Base-by-base conservation (phyloP, 2,888 invertebrate species). In the Kryphioiulus occultus region DNA sequence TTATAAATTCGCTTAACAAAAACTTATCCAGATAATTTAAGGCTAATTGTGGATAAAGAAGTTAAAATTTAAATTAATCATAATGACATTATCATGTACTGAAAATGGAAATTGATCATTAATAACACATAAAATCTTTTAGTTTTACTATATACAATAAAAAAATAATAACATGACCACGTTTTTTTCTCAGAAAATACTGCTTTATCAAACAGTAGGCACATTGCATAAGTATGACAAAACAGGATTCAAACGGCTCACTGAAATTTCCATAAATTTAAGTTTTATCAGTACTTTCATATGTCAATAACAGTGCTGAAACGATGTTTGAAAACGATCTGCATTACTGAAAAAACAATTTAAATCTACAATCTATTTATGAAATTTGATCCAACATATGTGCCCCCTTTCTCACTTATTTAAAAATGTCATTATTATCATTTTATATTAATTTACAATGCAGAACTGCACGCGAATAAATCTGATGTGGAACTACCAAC, bases 171-270 rank as follows among this genome's bases (percentile, higher is more conserved):
- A 68, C 68, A 85, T 2, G 85, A 85, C 39, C 19, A 85, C 85
- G 5, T 85, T 35, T n/a, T 85, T 85, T 85, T 42, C 30, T 84
- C 85, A 85, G 85, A 85, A 85, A 85, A 85, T 85, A 85, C 85
- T 44, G 42, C 85, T 85, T 85, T 85, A 85, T 85, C 85, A 85
- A 85, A 85, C 39, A 85, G 42, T 44, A 85, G 42, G 85, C 85
- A 85, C 85, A 85, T 85, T 85, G 85, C 85, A 85, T 44, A 85
- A 85, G 68, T 68, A 68, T 68, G 68, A 68, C 68, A 68, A 68
- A 68, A 68, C 68, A 68, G 22, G 68, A 68, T 68, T 68, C 68
- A 68, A 68, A 68, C 68, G 68, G 68, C 68, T 26, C 68, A 68
- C 26, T 68, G 68, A 68, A 68, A 68, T 26, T 68, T 59, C 22